Base-by-base conservation (phyloP, 2,888 invertebrate genomes). In the Melanargia galathea region DNA sequence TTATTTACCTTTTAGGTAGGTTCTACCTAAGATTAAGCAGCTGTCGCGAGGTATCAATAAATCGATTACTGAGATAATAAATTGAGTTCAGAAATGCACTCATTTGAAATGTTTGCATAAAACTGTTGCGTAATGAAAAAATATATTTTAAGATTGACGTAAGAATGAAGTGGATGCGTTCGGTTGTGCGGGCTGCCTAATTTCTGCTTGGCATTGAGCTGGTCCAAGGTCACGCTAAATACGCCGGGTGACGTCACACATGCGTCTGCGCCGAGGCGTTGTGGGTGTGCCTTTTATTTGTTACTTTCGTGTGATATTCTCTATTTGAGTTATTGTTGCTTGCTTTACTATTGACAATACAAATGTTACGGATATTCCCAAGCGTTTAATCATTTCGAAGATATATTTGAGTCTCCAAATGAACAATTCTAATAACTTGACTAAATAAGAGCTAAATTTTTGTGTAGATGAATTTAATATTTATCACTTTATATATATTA, bases 161-260 rank as follows among this genome's bases (percentile, higher is more conserved):
- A 74, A 80, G 76, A 78, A 76, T 72, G 73, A 70, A 74, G 71
- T 78, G 76, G 79, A 79, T 78, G 76, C 60, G 63, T 49, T 51
- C 54, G 61, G 61, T 60, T 66, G 62, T 46, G 56, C 59, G 66
- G 49, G 61, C 63, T 62, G 68, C 79, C 85, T 78, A 87, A 85
- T 84, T 75, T 83, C 81, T 79, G 77, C 80, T 80, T 83, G 88
- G 88, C 90, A 90, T 87, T 89, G 90, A 81, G 80, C 78, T 71
- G 73, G 77, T 78, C 75, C 89, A 90, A 90, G 90, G 90, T 86
- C 77, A 71, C 69, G 73, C 81, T 82, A 82, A 81, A 86, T 81
- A 78, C 80, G 80, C 72, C 66, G 69, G 74, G 71, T 87, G 88
- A 89, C 89, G 87, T 89, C 87, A 89, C 69, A 62, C 66, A 67